phyloP scores from a whole-genome alignment of 2,888 invertebrate genomes.

The Amiota communis region DNA sequence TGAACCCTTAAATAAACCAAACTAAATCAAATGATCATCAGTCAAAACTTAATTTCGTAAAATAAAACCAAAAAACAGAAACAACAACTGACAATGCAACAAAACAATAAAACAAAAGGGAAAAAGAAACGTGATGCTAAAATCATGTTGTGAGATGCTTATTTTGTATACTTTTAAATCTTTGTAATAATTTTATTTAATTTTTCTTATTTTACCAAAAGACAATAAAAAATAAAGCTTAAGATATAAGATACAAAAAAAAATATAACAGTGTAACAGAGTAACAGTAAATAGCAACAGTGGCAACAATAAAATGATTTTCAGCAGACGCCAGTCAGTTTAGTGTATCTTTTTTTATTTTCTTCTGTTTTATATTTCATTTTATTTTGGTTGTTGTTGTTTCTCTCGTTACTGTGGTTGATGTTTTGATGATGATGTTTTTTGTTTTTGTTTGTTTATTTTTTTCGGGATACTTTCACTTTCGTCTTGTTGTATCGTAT shows the following conservation, averaged over 20 bases:
- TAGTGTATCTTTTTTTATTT: conserved; percentile 6
- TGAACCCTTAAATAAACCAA: conserved; percentile 61
- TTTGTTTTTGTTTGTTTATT: conserved; percentile 32
- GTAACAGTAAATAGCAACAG: conserved; percentile 4
- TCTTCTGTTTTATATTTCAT: conserved; percentile 19
- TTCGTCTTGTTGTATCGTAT: conserved; percentile 49
- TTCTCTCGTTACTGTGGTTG: no score
- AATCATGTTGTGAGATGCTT: conserved; percentile 48
- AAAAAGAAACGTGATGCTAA: conserved; percentile 63
- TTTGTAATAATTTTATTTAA: conserved; percentile 52
- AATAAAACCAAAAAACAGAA: conserved; percentile 29
- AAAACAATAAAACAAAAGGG: conserved; percentile 15
- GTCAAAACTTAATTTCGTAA: no score
- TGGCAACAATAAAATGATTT: conserved; percentile 58
- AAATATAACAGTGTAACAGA: not conserved
- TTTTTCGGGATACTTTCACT: conserved; percentile 57
- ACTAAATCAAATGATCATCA: conserved; percentile 15
- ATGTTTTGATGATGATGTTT: conserved; percentile 9
- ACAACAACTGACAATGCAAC: conserved; percentile 30
- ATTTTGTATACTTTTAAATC: conserved; percentile 50
- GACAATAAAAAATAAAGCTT: not conserved
- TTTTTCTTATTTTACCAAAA: conserved; percentile 53
- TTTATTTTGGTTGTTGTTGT: not conserved
- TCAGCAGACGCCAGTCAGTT: conserved; percentile 25
- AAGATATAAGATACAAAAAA: not conserved